Evolutionary conservation across 2,888 invertebrate genomes (phyloP), one percentile per base, ranked within the genome.

Genomic region (Napeogenes sylphis): DNA sequence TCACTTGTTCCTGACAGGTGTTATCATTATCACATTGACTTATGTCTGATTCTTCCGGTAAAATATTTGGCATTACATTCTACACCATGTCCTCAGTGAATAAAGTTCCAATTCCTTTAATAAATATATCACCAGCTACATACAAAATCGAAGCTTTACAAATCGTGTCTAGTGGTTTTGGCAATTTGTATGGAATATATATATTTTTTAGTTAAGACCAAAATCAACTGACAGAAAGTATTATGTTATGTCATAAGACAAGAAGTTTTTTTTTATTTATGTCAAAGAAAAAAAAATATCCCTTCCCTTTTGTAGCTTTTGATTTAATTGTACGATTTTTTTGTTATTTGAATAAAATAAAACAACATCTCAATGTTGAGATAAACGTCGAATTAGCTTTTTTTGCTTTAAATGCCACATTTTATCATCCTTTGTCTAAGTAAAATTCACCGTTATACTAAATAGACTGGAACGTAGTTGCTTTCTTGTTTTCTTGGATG

Each of bases 381-480:
- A 42, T 42, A 10, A 42, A 42, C 42, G 42, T 42, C 42, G 42
- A 3, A 42, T 42, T 42, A 42, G 8, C 10, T 42, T 42, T 42
- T n/a, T 42, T 42, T 10, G 3, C 8, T 12, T 8, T 3, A 42
- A 42, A 42, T 42, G 10, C 10, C 3, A 10, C 42, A 42, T 10
- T 46, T 55, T 60, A 46, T 55, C 45, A 33, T 60, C 8, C 55
- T 58, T 58, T 60, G 54, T 54, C 64, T 53, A 61, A 14, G 33
- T 55, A 42, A 45, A 58, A 64, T 55, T 58, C 55, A 46, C 56
- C 53, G 57, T 56, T 56, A 57, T 13, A 42, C 32, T 58, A 56
- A 58, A 61, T 59, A 53, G 35, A 55, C 53, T 55, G 65, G 42
- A 57, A 61, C n/a, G 45, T 59, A 54, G 54, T 62, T 56, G 35